These are phyloP conservation scores for Mormyrus lacerda DNA, from an alignment of 2,113 vertebrate species.

Conservation along the genomic window DNA sequence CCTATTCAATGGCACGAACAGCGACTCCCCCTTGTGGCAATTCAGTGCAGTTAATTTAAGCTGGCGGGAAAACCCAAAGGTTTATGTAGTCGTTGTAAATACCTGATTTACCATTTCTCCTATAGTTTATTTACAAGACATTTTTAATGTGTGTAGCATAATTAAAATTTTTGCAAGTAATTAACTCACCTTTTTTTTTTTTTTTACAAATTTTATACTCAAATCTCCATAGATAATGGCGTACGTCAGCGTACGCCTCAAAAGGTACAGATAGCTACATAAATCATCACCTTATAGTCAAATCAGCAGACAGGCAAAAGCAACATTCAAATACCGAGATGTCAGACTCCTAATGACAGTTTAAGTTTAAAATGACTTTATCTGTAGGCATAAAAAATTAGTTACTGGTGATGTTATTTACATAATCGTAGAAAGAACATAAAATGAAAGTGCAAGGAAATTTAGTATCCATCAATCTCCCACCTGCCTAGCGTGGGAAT, in stretches of 20 bases:
- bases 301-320: background rate
- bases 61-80: background rate
- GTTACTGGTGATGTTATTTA: background rate
- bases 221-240: background rate
- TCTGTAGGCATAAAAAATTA: background rate
- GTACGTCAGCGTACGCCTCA: background rate
- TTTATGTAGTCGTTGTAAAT: background rate
- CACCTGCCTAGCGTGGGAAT: background rate
- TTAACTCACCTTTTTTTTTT: background rate
- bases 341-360: background rate
- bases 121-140: background rate
- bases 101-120: background rate
- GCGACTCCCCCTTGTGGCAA: background rate
- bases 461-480: background rate
- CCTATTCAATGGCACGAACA: background rate
- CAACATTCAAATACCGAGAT: background rate
- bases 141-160: background rate
- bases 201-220: background rate
- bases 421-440: background rate
- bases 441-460: background rate
- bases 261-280: background rate
- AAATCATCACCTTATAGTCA: background rate
- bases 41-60: background rate
- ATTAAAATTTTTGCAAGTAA: background rate
- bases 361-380: too few relatives aligned